Conservation (phyloP, 2,888 invertebrate genomes). For the Amaurobius ferox region DNA sequence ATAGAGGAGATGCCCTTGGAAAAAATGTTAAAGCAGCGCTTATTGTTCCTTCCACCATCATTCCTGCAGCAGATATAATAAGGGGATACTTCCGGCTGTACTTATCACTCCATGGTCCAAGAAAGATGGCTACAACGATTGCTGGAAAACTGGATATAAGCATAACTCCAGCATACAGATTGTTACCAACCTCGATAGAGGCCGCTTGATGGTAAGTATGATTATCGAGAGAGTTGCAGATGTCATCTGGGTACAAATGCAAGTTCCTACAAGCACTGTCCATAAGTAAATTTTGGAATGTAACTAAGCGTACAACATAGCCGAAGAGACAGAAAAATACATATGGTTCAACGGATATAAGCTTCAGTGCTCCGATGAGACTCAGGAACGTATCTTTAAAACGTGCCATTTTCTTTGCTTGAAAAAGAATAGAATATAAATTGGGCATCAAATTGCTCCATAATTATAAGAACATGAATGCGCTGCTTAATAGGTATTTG, state of each 20-base stretch:
- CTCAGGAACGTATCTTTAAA: no score
- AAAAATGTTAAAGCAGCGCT: background rate
- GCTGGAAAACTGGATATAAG: slow-evolving; percentile 32
- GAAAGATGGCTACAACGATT: slow-evolving; percentile 37
- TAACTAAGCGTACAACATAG: slow-evolving; percentile 18
- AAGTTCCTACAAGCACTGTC: slow-evolving; percentile 37
- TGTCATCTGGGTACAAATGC: background rate
- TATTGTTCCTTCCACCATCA: slow-evolving; percentile 16
- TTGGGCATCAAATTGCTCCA: no score
- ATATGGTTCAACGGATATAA: slow-evolving; percentile 52
- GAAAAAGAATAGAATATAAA: no score
- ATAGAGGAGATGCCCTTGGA: slow-evolving; percentile 20
- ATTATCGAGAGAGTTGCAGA: slow-evolving; percentile 29
- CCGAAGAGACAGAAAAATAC: slow-evolving; percentile 40
- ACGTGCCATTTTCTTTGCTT: no score
- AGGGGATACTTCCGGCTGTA: slow-evolving; percentile 53
- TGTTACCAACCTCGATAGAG: slow-evolving; percentile 23
- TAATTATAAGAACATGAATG: no score
- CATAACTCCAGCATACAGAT: slow-evolving; percentile 38
- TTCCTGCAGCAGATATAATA: slow-evolving; percentile 23
- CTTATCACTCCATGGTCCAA: slow-evolving; percentile 66
- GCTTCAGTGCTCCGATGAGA: no score
- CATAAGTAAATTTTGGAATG: slow-evolving; percentile 47
- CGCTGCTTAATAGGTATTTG: no score
- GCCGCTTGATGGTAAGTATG: background rate